Conservation (phyloP, 2,797 vertebrate species). For the Miichthys miiuy region DNA sequence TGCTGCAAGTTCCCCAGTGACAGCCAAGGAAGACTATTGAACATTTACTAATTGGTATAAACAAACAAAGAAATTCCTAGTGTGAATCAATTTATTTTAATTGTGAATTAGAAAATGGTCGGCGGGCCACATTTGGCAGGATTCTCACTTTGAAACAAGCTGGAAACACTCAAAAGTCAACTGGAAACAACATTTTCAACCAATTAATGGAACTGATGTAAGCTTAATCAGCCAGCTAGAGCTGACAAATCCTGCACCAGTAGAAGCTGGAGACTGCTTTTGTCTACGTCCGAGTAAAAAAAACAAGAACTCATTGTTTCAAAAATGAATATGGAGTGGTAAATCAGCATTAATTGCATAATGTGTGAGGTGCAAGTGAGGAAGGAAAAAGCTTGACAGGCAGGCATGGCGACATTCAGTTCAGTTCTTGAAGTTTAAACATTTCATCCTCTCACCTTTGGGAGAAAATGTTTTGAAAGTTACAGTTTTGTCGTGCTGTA, state of each 20-base stretch:
- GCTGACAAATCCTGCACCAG: background rate
- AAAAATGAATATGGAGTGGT: background rate
- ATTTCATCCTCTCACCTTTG: background rate
- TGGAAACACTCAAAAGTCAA: background rate
- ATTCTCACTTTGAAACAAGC: no score
- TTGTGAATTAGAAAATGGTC: no score
- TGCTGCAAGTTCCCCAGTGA: no score
- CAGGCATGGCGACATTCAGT: background rate
- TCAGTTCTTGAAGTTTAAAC: background rate
- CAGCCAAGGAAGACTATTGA: no score
- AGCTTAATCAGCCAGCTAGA: background rate
- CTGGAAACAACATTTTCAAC: background rate
- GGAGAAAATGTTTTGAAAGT: constrained; percentile 1
- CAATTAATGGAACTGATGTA: background rate
- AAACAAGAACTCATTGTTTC: background rate
- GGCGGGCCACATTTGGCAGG: no score
- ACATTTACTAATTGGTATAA: no score
- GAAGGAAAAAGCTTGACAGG: background rate
- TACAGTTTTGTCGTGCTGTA: constrained; percentile 7
- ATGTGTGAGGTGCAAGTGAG: background rate
- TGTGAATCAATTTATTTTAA: no score
- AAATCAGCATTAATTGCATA: background rate
- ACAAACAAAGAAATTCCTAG: no score
- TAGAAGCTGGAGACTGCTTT: background rate
- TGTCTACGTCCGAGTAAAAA: background rate